These are phyloP conservation scores for Magallana ariakensis DNA, from an alignment of 1,140 invertebrate species.

Conservation along the genomic window DNA sequence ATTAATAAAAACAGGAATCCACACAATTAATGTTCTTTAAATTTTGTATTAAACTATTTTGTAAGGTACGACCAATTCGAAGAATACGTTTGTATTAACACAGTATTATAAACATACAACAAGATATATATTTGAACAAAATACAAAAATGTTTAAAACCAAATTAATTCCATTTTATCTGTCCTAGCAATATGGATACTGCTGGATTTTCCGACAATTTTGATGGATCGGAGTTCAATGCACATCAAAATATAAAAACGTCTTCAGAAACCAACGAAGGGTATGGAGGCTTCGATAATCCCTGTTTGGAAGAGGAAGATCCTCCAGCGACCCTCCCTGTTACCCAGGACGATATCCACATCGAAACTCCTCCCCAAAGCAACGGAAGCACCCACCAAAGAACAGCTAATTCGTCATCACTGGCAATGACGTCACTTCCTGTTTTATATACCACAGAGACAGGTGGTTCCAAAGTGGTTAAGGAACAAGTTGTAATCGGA, in stretches of 20 bases:
- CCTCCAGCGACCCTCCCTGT: background rate
- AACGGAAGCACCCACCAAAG: background rate
- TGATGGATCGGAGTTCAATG: conserved; percentile 13
- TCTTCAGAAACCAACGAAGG: background rate
- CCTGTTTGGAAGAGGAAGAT: background rate
- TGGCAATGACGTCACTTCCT: conserved; percentile 22
- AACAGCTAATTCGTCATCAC: background rate
- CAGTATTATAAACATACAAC: too few species aligned
- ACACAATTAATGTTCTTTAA: too few species aligned
- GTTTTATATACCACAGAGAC: conserved; percentile 49
- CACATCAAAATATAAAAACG: background rate
- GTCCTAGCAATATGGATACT: background rate
- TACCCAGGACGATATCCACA: conserved; percentile 2
- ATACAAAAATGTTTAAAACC: too few species aligned
- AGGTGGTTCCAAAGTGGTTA: conserved; percentile 48
- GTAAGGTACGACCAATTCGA: too few species aligned
- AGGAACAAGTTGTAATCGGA: conserved; percentile 52
- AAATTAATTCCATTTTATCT: background rate
- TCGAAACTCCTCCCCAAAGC: background rate
- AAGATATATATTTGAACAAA: too few species aligned
- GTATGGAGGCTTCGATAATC: conserved; percentile 3
- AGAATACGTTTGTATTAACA: too few species aligned
- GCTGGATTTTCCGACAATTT: conserved; percentile 1
- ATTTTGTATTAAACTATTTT: too few species aligned
- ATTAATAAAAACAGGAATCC: too few species aligned